phyloP scores from a whole-genome alignment of 2,797 vertebrate genomes.

The Muscicapa striata region DNA sequence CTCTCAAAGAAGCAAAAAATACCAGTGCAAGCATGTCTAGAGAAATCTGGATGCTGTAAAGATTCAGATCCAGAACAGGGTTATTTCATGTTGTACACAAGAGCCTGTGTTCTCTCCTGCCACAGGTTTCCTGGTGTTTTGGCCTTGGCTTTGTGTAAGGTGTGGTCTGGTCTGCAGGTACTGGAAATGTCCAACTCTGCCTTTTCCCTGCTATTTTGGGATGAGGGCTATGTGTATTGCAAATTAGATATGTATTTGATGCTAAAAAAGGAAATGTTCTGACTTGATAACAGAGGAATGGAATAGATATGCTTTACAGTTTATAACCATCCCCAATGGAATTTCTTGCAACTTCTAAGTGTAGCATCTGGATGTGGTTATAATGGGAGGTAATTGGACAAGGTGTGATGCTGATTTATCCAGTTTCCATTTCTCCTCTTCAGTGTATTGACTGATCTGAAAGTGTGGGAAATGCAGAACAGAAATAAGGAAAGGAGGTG shows the following conservation, averaged over 20 bases:
- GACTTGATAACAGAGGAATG: neutral
- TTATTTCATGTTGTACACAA: neutral
- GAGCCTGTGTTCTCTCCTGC: neutral
- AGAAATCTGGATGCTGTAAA: neutral
- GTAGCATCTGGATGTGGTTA: conserved; percentile 7
- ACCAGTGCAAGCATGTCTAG: neutral
- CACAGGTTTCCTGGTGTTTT: neutral
- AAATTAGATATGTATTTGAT: neutral
- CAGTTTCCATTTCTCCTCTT: neutral
- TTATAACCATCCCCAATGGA: neutral
- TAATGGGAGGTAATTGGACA: neutral
- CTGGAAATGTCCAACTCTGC: neutral
- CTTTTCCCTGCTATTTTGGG: neutral
- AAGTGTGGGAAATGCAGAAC: conserved; percentile 26
- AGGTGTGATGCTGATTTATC: conserved; percentile 24
- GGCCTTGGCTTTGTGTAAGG: neutral
- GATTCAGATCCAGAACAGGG: neutral
- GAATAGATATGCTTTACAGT: neutral
- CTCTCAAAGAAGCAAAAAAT: neutral
- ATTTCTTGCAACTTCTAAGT: neutral
- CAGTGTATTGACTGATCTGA: neutral
- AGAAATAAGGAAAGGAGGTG: neutral
- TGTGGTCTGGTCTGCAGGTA: neutral
- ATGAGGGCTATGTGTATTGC: neutral
- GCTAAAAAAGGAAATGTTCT: neutral